Percentiles rank a stretch among this genome's conserved stretches.
Conservation (phyloP, 2,888 invertebrate species). For the Hemaris fuciformis region DNA sequence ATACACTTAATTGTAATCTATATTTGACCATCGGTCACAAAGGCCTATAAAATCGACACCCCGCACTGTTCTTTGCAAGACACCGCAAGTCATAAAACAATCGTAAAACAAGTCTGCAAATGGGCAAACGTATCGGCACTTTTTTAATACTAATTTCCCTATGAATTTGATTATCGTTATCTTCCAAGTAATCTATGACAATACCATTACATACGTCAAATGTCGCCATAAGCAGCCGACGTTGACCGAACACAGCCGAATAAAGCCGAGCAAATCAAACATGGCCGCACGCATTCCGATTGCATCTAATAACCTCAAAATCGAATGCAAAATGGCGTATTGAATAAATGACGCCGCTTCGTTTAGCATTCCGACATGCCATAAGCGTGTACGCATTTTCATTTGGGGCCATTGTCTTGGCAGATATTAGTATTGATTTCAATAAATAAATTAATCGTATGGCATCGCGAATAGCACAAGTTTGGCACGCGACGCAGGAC, state of each 20-base stretch:
- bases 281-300: slow-evolving; percentile 78
- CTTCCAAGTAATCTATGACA: slow-evolving; percentile 68
- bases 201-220: slow-evolving; percentile 62
- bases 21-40: slow-evolving; percentile 8
- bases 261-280: slow-evolving; percentile 65
- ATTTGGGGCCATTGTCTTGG: slow-evolving; percentile 79
- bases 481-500: slow-evolving; percentile 77
- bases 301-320: slow-evolving; percentile 82
- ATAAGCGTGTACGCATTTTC: slow-evolving; percentile 77
- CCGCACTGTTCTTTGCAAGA: neutral
- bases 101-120: slow-evolving; percentile 2
- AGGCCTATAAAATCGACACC: slow-evolving; percentile 4
- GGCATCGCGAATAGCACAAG: slow-evolving; percentile 70
- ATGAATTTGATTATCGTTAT: slow-evolving; percentile 50
- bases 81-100: slow-evolving; percentile 13
- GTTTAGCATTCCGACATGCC: slow-evolving; percentile 79
- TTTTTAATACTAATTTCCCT: slow-evolving; percentile 49
- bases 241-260: slow-evolving; percentile 62
- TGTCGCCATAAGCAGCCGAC: slow-evolving; percentile 57
- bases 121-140: slow-evolving; percentile 33
- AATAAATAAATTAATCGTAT: slow-evolving; percentile 81
- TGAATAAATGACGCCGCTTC: slow-evolving; percentile 77
- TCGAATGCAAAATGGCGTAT: slow-evolving; percentile 79
- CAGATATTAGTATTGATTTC: slow-evolving; percentile 81
- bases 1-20: slow-evolving; percentile 12